A percentile compares a stretch with the other conserved stretches of the same genome.
Evolutionary conservation across 2,888 invertebrate species (phyloP).

Genomic region (Trichopoda pennipes): DNA sequence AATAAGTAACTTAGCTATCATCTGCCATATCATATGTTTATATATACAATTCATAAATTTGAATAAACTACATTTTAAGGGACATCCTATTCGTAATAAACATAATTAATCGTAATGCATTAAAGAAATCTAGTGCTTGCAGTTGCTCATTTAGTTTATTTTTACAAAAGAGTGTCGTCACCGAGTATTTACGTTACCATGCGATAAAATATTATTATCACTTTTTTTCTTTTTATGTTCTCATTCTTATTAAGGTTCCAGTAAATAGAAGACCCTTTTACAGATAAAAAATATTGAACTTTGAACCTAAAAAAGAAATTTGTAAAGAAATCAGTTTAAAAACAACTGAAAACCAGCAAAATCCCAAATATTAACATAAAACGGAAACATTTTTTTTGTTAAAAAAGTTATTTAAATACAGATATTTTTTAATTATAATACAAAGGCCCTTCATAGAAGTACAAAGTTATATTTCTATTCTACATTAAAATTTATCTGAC

Average conservation of each 20-base stretch:
- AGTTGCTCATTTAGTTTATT: slow-evolving; percentile 8
- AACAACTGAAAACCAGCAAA: slow-evolving; percentile 10
- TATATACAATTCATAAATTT: too few species aligned
- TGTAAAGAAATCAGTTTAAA: slow-evolving; percentile 42
- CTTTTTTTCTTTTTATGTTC: slow-evolving; percentile 10
- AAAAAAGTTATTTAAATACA: slow-evolving; percentile 16
- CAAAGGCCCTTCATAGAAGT: neutral
- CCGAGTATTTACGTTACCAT: slow-evolving; percentile 39
- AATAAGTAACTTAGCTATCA: too few species aligned
- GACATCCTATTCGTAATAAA: slow-evolving; percentile 7
- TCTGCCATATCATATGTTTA: too few species aligned
- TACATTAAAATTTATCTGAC: neutral
- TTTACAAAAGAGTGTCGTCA: slow-evolving; percentile 22
- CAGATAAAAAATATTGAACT: slow-evolving; percentile 50
- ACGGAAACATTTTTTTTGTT: slow-evolving; percentile 43
- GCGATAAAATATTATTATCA: slow-evolving; percentile 62
- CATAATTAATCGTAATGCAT: slow-evolving; percentile 17
- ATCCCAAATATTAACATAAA: slow-evolving; percentile 35
- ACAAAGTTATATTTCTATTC: neutral
- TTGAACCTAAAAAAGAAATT: slow-evolving; percentile 49
- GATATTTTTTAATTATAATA: neutral
- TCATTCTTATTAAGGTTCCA: slow-evolving; percentile 30
- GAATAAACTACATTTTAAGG: neutral
- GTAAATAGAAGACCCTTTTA: slow-evolving; percentile 1
- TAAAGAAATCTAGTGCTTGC: slow-evolving; percentile 9